These are phyloP conservation scores for Anoura caudifer DNA, from an alignment of 2,113 vertebrate species.

Conservation along the genomic window DNA sequence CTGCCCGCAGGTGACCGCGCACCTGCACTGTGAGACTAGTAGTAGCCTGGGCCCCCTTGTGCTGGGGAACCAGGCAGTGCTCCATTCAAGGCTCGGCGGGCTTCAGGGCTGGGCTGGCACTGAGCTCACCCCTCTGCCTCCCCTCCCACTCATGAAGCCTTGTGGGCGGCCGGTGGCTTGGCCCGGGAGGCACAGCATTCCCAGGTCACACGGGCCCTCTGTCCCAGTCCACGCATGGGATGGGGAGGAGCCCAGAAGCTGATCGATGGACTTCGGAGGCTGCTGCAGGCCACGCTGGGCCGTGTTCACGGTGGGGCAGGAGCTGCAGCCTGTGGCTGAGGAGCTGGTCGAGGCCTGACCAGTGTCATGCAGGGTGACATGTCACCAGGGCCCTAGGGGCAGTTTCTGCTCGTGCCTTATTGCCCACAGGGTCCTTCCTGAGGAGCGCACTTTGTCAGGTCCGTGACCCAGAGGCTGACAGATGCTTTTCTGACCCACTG, in stretches of 20 bases:
- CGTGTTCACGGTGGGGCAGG: neutral
- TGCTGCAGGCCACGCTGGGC: constrained; percentile 31
- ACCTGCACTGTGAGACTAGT: too few species aligned
- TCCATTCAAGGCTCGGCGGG: neutral
- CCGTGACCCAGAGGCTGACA: too few species aligned
- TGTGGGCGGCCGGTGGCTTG: neutral
- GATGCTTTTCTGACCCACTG: too few species aligned
- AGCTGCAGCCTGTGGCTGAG: neutral
- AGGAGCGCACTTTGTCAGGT: too few species aligned
- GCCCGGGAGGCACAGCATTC: neutral
- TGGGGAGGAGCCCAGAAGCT: neutral
- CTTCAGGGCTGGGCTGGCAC: neutral
- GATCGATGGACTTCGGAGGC: neutral
- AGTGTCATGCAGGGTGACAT: neutral
- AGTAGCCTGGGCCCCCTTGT: too few species aligned
- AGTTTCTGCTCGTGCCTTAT: too few species aligned
- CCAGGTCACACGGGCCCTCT: neutral
- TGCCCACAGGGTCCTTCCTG: too few species aligned
- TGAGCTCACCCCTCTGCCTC: neutral
- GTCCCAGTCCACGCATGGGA: neutral
- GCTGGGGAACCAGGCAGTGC: neutral
- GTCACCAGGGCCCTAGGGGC: too few species aligned
- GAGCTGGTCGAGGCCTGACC: neutral
- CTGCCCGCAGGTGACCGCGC: too few species aligned
- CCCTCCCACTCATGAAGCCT: neutral